Percentiles rank a stretch among this genome's conserved stretches.
Conservation (phyloP, 1,140 invertebrate species). For the Mizuhopecten yessoensis region DNA sequence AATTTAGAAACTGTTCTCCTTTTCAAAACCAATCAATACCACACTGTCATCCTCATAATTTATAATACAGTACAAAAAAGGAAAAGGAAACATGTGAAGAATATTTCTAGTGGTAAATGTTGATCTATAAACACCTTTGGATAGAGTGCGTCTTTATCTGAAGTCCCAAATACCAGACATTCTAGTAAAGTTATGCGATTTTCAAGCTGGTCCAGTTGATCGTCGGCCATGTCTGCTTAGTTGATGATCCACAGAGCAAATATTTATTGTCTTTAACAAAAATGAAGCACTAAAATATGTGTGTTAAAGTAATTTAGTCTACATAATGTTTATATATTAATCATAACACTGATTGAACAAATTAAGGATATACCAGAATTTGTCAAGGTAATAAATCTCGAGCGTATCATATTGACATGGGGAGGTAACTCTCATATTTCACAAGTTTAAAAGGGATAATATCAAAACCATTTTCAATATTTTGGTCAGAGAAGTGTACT, state of each 20-base stretch:
- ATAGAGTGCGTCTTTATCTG: conserved; percentile 71
- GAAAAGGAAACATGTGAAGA: neutral
- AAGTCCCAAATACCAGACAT: conserved; percentile 68
- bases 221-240: conserved; percentile 67
- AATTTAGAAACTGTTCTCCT: no score
- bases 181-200: conserved; percentile 64
- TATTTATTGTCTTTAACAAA: neutral
- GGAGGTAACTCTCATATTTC: no score
- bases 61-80: no score
- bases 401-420: neutral
- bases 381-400: neutral
- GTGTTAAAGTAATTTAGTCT: no score
- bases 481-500: no score
- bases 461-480: no score
- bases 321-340: no score
- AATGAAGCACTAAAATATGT: neutral
- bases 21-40: no score
- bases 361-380: neutral
- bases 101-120: neutral
- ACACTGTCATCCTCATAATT: no score
- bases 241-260: neutral
- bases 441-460: no score
- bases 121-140: conserved; percentile 63
- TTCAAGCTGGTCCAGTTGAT: conserved; percentile 64
- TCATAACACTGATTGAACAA: no score